A percentile compares a stretch with the other conserved stretches of the same genome.
phyloP scores from a whole-genome alignment of 2,113 vertebrate genomes.

The Corythornis madagascariensis region DNA sequence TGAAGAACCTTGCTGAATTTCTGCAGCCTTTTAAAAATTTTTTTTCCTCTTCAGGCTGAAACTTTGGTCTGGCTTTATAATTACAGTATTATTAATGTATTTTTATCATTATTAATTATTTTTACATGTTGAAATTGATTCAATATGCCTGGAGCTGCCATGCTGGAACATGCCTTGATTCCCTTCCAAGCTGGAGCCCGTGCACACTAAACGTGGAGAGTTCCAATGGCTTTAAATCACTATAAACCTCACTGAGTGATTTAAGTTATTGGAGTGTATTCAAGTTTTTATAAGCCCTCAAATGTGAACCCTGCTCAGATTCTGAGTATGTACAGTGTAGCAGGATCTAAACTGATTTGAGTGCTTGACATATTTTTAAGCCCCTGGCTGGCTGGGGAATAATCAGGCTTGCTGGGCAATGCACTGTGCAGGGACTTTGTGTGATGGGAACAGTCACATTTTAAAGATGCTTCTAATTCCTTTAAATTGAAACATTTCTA shows the following conservation, averaged over 20 bases:
- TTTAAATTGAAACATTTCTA: constrained; percentile 58
- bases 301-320: constrained; percentile 59
- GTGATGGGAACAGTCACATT: constrained; percentile 47
- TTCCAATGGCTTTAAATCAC: constrained; percentile 72
- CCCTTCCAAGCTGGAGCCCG: constrained; percentile 62
- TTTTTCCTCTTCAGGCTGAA: neutral
- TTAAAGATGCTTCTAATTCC: constrained; percentile 65
- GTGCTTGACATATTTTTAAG: constrained; percentile 61
- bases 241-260: constrained; percentile 66
- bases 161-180: constrained; percentile 69
- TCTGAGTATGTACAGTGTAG: constrained; percentile 58
- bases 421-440: neutral
- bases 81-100: constrained; percentile 69
- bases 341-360: constrained; percentile 65
- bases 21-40: neutral
- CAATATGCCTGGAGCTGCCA: constrained; percentile 72
- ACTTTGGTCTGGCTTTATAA: constrained; percentile 60
- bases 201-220: constrained; percentile 41
- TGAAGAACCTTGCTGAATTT: constrained; percentile 13
- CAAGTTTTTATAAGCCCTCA: constrained; percentile 69
- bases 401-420: constrained; percentile 25
- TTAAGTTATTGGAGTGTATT: constrained; percentile 70
- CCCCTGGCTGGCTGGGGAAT: constrained; percentile 35
- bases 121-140: constrained; percentile 75
- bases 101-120: constrained; percentile 75